A percentile compares a stretch with the other conserved stretches of the same genome.
Evolutionary conservation across 1,140 invertebrate species (phyloP).

Genomic region (Musca domestica): DNA sequence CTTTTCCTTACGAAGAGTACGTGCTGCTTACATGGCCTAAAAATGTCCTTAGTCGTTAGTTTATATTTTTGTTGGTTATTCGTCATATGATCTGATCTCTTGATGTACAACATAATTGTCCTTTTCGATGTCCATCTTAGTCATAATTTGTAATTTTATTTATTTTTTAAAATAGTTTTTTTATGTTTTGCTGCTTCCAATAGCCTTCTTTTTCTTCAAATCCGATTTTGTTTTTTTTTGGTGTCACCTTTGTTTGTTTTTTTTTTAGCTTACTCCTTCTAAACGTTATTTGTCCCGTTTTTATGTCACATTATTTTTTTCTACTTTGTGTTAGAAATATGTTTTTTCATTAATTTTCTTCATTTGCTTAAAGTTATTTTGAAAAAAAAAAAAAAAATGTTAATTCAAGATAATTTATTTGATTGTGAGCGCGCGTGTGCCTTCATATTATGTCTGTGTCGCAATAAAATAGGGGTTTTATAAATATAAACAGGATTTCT

Average conservation of each 20-base stretch:
- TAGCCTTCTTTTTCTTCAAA: not conserved
- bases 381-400: too few species aligned
- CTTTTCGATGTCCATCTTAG: not conserved
- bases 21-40: too few species aligned
- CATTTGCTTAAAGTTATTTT: not conserved
- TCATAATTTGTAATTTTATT: too few species aligned
- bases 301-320: not conserved
- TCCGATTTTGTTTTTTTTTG: not conserved
- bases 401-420: too few species aligned
- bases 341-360: not conserved
- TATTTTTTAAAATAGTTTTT: not conserved
- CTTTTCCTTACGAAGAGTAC: too few species aligned
- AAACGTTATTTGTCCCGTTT: not conserved
- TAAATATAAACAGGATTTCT: too few species aligned
- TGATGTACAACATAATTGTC: not conserved
- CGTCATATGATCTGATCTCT: too few species aligned
- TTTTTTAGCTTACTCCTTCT: not conserved
- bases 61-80: too few species aligned
- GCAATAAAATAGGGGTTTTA: too few species aligned
- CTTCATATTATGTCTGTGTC: too few species aligned
- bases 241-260: not conserved
- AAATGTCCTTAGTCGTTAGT: too few species aligned
- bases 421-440: too few species aligned
- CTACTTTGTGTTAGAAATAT: not conserved
- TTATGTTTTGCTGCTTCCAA: constrained; percentile 16